These are phyloP conservation scores for Discoglossus pictus DNA, from an alignment of 2,797 vertebrate species.

Conservation along the genomic window DNA sequence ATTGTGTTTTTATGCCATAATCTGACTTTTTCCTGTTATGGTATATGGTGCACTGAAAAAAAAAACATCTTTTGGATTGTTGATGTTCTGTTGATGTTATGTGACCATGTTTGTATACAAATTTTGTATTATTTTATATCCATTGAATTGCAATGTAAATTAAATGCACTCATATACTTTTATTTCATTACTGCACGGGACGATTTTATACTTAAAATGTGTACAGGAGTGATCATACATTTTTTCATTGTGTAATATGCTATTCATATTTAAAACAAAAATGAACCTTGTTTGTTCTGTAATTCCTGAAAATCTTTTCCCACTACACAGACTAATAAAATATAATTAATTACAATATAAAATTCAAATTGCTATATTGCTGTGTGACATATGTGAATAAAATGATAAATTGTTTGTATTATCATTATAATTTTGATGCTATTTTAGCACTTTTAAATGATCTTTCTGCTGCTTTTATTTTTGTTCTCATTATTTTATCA, in stretches of 20 bases:
- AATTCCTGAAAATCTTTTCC: constrained; percentile 35
- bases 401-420: constrained; percentile 1
- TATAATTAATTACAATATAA: constrained; percentile 2
- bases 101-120: constrained; percentile 95
- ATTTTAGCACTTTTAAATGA: constrained; percentile 49
- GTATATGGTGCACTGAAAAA: constrained; percentile 73
- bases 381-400: constrained; percentile 10
- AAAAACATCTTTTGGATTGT: constrained; percentile 77
- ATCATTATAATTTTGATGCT: constrained; percentile 23
- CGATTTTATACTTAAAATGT: constrained; percentile 61
- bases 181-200: constrained; percentile 57
- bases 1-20: constrained; percentile 80
- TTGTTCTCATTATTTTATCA: constrained; percentile 18
- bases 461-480: constrained; percentile 4
- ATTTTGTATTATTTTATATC: constrained; percentile 79
- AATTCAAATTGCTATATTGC: constrained; percentile 14
- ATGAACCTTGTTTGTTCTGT: constrained; percentile 42
- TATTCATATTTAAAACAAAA: constrained; percentile 12
- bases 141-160: constrained; percentile 55
- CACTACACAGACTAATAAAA: constrained; percentile 2
- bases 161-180: constrained; percentile 61
- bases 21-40: constrained; percentile 66
- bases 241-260: constrained; percentile 46
- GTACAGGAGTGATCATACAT: constrained; percentile 49
- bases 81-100: constrained; percentile 88